Conservation (phyloP, 2,113 vertebrate genomes). For the Scolopax mira region DNA sequence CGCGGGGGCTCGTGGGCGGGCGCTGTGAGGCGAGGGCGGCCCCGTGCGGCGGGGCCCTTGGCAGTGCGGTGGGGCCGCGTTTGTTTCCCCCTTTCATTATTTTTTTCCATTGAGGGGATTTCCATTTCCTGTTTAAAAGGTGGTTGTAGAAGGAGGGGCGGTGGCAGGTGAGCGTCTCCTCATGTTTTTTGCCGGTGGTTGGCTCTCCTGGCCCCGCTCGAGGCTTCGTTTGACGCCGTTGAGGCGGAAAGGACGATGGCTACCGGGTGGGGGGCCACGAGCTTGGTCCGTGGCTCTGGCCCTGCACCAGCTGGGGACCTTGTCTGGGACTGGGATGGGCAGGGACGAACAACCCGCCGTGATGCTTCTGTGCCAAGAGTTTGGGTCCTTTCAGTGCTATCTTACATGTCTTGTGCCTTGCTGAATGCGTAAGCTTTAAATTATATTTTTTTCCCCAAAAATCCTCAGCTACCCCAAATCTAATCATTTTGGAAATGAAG, state of each 20-base stretch:
- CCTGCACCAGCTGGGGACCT: accelerated
- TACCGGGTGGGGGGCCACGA: accelerated
- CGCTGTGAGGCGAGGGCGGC: accelerated
- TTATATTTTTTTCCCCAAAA: neutral
- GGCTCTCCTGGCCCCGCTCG: accelerated
- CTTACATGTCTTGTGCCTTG: accelerated
- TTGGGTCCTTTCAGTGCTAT: accelerated
- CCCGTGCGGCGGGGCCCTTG: accelerated
- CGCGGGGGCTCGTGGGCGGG: accelerated
- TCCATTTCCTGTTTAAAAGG: accelerated
- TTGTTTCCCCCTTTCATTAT: accelerated
- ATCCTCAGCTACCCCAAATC: neutral
- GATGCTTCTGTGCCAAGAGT: accelerated
- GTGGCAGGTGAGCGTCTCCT: too few species aligned
- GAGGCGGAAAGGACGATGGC: accelerated
- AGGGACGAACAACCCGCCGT: accelerated
- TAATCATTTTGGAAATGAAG: neutral
- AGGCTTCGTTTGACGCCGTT: accelerated
- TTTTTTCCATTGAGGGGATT: accelerated
- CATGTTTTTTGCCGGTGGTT: accelerated
- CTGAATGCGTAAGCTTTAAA: accelerated
- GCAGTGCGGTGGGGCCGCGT: accelerated
- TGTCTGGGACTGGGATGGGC: accelerated
- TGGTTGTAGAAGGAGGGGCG: accelerated
- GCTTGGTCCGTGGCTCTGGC: neutral